Base-by-base conservation (phyloP, 1,140 invertebrate genomes). In the Pachyrhynchus sulphureomaculatus region DNA sequence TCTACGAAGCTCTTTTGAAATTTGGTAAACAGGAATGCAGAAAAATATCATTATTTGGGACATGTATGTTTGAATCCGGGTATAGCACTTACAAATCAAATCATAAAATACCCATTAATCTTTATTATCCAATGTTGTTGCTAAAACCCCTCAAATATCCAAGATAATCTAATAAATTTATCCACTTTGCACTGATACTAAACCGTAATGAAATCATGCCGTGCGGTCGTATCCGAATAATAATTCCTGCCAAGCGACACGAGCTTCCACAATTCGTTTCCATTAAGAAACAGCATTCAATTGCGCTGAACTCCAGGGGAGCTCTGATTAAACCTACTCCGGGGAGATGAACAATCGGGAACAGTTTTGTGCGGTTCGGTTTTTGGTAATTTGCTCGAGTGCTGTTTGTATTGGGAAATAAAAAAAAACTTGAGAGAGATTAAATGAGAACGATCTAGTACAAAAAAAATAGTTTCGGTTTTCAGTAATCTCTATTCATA, bases 261-360 rank as follows among this genome's bases (percentile, higher is more conserved):
- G 59, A 62, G 59, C 59, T 62, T 60, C 59, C 59, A 62, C 59
- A 45, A 62, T 62, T 62, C 59, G 59, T 62, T 62, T 62, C 59
- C 59, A 62, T 62, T 62, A 62, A 54, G 59, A 39, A 47, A 21
- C 47, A 39, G 36, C 49, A 48, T 52, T 60, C 57, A 60, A 60
- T 60, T 60, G 57, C 52, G 57, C 47, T 23, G 57, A 52, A 60
- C 47, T 52, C 34, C 57, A 24, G 57, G 57, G 57, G 57, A 44
- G 57, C 57, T 44, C 49, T 60, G 57, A 60, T 60, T 60, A 60
- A 60, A 60, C 47, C 57, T 52, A 60, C 57, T 60, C 47, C 57
- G 57, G 57, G 57, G 57, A 60, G 47, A 51, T 52, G 57, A 60
- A 52, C 57, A 58, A 58, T 58, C 48, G 57, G 42, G 55, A 58